phyloP scores from a whole-genome alignment of 2,888 invertebrate species.

The Drosophila kanekoi region DNA sequence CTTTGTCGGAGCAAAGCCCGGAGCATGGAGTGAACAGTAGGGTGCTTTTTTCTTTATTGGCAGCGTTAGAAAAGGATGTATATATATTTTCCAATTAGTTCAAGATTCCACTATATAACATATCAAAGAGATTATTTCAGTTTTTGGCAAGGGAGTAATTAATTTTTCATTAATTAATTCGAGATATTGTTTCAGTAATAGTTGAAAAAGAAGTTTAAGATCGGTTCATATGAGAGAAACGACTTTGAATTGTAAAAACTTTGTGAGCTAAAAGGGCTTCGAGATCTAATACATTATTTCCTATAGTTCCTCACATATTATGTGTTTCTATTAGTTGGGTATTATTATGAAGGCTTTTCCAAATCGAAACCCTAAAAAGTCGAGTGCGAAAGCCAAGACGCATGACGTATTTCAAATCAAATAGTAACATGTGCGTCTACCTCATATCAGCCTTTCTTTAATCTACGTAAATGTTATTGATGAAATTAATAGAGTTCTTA shows the following conservation, averaged over 20 bases:
- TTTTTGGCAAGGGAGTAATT: neutral
- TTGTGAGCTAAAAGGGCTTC: too few relatives aligned
- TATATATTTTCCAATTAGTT: conserved; percentile 20
- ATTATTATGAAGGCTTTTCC: too few relatives aligned
- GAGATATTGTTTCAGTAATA: neutral
- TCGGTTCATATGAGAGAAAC: too few relatives aligned
- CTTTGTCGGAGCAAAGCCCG: conserved; percentile 1
- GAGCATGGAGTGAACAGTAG: neutral
- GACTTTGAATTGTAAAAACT: too few relatives aligned
- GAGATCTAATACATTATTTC: too few relatives aligned
- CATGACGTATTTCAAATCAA: too few relatives aligned
- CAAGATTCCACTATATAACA: neutral
- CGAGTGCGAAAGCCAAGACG: too few relatives aligned
- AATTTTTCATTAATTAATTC: neutral
- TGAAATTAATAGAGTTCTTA: conserved; percentile 69
- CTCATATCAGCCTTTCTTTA: conserved; percentile 4
- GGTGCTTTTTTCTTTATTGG: conserved; percentile 14
- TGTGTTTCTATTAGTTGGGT: too few relatives aligned
- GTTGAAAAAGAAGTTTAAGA: too few relatives aligned
- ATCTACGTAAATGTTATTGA: conserved; percentile 41
- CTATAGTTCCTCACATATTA: too few relatives aligned
- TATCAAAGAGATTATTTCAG: neutral
- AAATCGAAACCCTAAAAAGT: too few relatives aligned
- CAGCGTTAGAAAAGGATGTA: neutral
- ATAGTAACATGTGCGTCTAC: neutral